Evolutionary conservation across 2,113 vertebrate genomes (phyloP).

Genomic region (Odobenus rosmarus): DNA sequence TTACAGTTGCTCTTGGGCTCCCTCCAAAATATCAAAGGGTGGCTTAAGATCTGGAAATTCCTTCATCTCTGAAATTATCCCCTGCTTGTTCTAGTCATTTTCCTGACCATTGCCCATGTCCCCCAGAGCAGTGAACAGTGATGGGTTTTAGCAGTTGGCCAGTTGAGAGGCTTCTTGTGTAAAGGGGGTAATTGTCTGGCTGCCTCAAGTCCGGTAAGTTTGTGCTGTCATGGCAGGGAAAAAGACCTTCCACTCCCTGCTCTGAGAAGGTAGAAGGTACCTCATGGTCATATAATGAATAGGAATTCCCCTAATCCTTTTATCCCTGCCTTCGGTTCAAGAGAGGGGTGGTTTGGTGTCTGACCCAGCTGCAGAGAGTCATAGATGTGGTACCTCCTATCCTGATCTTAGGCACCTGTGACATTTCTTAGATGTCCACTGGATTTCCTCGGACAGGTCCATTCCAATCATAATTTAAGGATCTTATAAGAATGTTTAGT

Average conservation of each 20-base stretch:
- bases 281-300: neutral
- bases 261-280: neutral
- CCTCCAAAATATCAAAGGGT: neutral
- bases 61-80: neutral
- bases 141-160: neutral
- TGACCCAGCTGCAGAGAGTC: neutral
- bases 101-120: neutral
- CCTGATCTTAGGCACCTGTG: neutral
- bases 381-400: neutral
- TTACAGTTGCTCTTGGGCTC: neutral
- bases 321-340: neutral
- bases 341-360: neutral
- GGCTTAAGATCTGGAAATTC: neutral
- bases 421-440: neutral
- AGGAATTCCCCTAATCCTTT: neutral
- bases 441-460: neutral
- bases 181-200: neutral
- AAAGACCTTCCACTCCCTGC: neutral
- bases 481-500: neutral
- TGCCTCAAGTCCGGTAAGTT: neutral
- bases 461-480: neutral
- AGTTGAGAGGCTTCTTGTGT: neutral
- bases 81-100: neutral
- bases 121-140: neutral
- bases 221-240: neutral